Evolutionary conservation across 2,797 vertebrate genomes (phyloP).

Genomic region (Moxostoma hubbsi): DNA sequence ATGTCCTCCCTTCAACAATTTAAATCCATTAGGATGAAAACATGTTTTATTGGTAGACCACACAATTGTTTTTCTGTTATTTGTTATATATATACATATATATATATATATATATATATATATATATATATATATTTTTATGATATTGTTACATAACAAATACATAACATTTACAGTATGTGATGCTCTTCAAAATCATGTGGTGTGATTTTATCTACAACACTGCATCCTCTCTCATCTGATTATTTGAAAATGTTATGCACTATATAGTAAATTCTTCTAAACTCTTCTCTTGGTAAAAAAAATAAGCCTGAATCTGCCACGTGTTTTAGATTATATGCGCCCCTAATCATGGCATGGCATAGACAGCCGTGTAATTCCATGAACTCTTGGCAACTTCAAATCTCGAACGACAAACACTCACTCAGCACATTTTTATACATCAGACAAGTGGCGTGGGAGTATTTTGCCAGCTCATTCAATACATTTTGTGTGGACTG

Average conservation of each 20-base stretch:
- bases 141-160: constrained; percentile 43
- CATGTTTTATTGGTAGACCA: constrained; percentile 33
- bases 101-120: too few species aligned
- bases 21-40: constrained; percentile 18
- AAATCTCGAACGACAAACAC: constrained; percentile 27
- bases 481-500: constrained; percentile 33
- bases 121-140: too few species aligned
- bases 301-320: constrained; percentile 12
- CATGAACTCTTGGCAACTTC: constrained; percentile 19
- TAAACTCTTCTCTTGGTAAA: not conserved
- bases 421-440: constrained; percentile 21
- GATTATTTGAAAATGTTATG: constrained; percentile 4
- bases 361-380: constrained; percentile 18
- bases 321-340: not conserved
- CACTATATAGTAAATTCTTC: not conserved
- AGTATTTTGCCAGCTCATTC: constrained; percentile 19
- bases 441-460: not conserved
- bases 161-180: not conserved
- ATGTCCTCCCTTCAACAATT: not conserved
- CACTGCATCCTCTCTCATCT: constrained; percentile 3
- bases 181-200: constrained; percentile 28
- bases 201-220: constrained; percentile 30
- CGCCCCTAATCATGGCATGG: constrained; percentile 4
- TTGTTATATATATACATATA: too few species aligned
- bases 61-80: not conserved